Percentiles rank a stretch among this genome's conserved stretches.
Conservation (phyloP, 1,140 invertebrate species). For the Ridgeia piscesae region DNA sequence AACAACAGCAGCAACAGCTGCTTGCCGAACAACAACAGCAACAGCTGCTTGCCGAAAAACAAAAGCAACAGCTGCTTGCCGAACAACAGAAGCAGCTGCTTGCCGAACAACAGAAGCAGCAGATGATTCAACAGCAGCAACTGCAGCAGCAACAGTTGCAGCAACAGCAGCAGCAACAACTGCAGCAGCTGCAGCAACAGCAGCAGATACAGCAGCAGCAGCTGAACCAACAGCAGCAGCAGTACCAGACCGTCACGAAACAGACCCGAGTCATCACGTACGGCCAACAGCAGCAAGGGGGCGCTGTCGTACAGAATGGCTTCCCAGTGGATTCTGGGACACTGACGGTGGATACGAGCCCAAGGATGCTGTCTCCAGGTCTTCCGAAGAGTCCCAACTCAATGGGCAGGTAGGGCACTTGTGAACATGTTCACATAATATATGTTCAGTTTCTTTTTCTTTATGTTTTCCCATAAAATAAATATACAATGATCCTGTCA, state of each 20-base stretch:
- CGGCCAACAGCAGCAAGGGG: slow-evolving; percentile 12
- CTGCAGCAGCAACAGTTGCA: slow-evolving; percentile 25
- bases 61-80: slow-evolving; percentile 34
- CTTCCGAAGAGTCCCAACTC: slow-evolving; percentile 2
- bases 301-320: slow-evolving; percentile 20
- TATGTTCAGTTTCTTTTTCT: no score
- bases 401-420: not conserved
- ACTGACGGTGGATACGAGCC: slow-evolving; percentile 45
- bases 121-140: slow-evolving; percentile 24
- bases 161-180: slow-evolving; percentile 34
- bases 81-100: no score
- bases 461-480: not conserved
- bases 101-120: not conserved
- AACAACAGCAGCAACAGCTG: not conserved
- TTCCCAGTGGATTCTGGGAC: slow-evolving; percentile 35
- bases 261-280: not conserved
- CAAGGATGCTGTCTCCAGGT: slow-evolving; percentile 45
- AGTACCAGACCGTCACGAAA: not conserved
- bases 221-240: slow-evolving; percentile 26
- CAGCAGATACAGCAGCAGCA: slow-evolving; percentile 23
- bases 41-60: slow-evolving; percentile 27
- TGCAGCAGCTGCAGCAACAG: slow-evolving; percentile 16
- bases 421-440: not conserved
- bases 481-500: not conserved
- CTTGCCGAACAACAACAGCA: slow-evolving; percentile 27